These are phyloP conservation scores for Unio pictorum DNA, from an alignment of 2,888 invertebrate species.

Conservation along the genomic window DNA sequence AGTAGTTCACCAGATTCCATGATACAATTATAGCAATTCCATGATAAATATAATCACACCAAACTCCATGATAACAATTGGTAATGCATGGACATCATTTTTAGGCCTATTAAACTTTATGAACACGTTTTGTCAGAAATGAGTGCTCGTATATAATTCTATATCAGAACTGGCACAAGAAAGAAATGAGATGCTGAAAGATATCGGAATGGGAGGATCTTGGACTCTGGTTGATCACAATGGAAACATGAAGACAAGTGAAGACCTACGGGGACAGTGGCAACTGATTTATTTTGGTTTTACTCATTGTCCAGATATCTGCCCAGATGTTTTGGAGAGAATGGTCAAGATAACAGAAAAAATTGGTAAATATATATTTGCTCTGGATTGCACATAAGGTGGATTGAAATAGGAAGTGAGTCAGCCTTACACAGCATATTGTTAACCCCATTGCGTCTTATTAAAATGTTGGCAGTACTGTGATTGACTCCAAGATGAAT, in stretches of 20 bases:
- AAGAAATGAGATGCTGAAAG: constrained; percentile 80
- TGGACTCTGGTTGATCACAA: constrained; percentile 82
- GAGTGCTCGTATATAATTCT: neutral
- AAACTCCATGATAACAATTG: too few relatives aligned
- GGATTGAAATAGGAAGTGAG: neutral
- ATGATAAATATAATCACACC: too few relatives aligned
- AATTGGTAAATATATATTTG: constrained; percentile 53
- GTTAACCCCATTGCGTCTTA: too few relatives aligned
- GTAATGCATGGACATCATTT: too few relatives aligned
- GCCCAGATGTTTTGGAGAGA: constrained; percentile 99
- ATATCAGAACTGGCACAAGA: constrained; percentile 78
- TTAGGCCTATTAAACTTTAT: too few relatives aligned
- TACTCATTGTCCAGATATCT: constrained; percentile 99
- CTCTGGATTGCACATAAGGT: neutral
- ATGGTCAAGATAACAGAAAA: constrained; percentile 85
- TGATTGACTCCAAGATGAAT: too few relatives aligned
- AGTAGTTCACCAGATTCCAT: too few relatives aligned
- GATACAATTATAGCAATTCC: too few relatives aligned
- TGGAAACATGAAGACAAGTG: constrained; percentile 78
- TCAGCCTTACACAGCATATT: neutral
- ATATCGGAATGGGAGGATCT: constrained; percentile 82
- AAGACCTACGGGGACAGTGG: constrained; percentile 95
- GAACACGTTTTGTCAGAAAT: too few relatives aligned
- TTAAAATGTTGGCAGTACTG: too few relatives aligned
- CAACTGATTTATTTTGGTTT: constrained; percentile 98